Conservation (phyloP, 2,888 invertebrate genomes). For the Malachius bipustulatus region DNA sequence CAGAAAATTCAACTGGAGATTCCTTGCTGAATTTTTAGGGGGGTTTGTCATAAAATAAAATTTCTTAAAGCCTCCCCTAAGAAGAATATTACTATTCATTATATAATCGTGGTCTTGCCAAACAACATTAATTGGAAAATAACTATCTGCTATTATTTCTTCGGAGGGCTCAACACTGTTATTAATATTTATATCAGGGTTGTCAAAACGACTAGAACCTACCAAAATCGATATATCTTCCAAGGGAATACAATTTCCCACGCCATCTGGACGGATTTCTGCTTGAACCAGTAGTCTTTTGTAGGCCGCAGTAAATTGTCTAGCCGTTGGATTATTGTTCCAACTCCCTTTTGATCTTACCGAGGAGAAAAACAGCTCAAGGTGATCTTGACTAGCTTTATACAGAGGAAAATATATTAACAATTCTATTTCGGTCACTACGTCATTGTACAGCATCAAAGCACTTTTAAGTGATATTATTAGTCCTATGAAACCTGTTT, state of each 20-base stretch:
- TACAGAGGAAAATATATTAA: constrained; percentile 15
- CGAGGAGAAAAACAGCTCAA: constrained; percentile 15
- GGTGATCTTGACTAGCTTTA: constrained; percentile 16
- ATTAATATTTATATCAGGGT: not conserved
- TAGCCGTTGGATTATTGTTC: constrained; percentile 18
- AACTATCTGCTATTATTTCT: no score
- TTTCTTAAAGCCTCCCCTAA: no score
- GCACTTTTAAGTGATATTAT: not conserved
- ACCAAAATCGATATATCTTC: constrained; percentile 15
- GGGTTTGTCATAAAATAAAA: no score
- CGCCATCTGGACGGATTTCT: constrained; percentile 13
- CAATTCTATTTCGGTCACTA: constrained; percentile 10
- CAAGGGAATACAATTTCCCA: constrained; percentile 17
- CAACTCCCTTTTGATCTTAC: constrained; percentile 16
- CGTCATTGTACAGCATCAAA: no score
- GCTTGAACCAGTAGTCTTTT: constrained; percentile 15
- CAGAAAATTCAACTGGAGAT: no score
- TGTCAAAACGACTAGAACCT: constrained; percentile 10
- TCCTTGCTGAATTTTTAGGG: no score
- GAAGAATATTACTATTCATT: no score
- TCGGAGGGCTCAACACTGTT: no score
- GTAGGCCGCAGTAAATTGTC: constrained; percentile 16
- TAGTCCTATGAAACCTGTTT: constrained; percentile 6
- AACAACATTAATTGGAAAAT: no score
- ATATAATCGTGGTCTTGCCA: no score